A percentile compares a stretch with the other conserved stretches of the same genome.
phyloP scores from a whole-genome alignment of 1,140 invertebrate species.

The Trichonephila clavata region DNA sequence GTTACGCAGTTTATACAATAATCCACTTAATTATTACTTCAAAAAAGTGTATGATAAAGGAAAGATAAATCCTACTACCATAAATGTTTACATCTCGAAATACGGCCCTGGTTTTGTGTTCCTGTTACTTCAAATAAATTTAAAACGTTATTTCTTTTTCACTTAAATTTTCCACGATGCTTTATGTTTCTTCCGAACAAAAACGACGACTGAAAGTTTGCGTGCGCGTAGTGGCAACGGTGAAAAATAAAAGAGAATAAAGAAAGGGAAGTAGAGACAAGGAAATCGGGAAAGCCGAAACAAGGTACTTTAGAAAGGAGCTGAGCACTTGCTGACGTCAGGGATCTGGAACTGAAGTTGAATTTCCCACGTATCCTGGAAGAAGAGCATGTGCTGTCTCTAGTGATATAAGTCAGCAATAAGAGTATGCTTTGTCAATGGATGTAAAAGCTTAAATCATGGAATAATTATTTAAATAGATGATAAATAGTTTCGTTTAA shows the following conservation, averaged over 20 bases:
- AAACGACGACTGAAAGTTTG: slow-evolving; percentile 49
- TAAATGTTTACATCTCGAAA: neutral
- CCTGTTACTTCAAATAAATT: neutral
- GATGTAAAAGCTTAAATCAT: neutral
- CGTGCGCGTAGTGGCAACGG: slow-evolving; percentile 32
- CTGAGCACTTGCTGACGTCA: slow-evolving; percentile 61
- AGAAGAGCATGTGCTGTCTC: slow-evolving; percentile 4
- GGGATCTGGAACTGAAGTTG: slow-evolving; percentile 54
- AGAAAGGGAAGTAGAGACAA: neutral
- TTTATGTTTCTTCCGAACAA: neutral
- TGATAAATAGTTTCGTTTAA: too few relatives aligned
- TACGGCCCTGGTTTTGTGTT: neutral
- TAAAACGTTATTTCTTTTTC: neutral
- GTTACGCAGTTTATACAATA: too few relatives aligned
- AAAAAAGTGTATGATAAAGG: neutral
- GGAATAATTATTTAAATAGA: too few relatives aligned
- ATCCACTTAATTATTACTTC: too few relatives aligned
- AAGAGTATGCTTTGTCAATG: neutral
- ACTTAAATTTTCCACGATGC: neutral
- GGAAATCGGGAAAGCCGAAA: slow-evolving; percentile 43
- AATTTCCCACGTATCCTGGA: slow-evolving; percentile 52
- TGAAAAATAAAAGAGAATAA: slow-evolving; percentile 2
- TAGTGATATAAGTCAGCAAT: slow-evolving; percentile 44
- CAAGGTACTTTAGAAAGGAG: slow-evolving; percentile 60
- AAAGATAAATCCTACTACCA: neutral